phyloP scores from a whole-genome alignment of 2,797 vertebrate genomes.

The Crocidura indochinensis region DNA sequence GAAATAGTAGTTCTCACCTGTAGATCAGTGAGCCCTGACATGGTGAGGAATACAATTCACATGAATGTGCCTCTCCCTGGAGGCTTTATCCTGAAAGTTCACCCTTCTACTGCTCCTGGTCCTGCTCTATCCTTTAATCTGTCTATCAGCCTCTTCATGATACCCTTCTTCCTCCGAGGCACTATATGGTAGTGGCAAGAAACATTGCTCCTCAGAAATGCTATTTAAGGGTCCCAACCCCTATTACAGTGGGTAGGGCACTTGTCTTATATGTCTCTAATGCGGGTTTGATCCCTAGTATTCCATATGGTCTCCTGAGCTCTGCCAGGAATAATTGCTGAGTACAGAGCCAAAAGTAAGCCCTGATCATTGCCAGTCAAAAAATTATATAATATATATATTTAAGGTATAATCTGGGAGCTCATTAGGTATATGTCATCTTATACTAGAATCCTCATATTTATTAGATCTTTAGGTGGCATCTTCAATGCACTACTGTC shows the following conservation, averaged over 20 bases:
- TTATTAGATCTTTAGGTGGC: constrained; percentile 7
- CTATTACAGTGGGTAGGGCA: no score
- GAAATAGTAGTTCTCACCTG: not conserved
- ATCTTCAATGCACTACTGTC: not conserved
- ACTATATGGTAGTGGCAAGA: no score
- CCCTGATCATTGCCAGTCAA: no score
- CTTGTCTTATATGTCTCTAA: no score
- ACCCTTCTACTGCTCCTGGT: not conserved
- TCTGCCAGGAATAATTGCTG: no score
- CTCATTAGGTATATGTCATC: not conserved
- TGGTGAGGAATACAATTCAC: not conserved
- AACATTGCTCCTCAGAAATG: not conserved
- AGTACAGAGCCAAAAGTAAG: no score
- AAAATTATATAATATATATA: not conserved
- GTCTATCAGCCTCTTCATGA: not conserved
- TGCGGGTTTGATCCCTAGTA: no score
- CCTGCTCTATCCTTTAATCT: not conserved
- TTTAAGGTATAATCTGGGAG: not conserved
- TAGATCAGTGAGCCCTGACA: not conserved
- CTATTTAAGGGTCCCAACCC: no score
- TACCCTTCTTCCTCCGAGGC: not conserved
- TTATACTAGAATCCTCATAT: constrained; percentile 24
- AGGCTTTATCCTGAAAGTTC: not conserved
- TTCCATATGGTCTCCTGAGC: no score
- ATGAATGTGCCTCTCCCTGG: not conserved